These are phyloP conservation scores for Entomyzon cyanotis DNA, from an alignment of 2,113 vertebrate species.

Conservation along the genomic window DNA sequence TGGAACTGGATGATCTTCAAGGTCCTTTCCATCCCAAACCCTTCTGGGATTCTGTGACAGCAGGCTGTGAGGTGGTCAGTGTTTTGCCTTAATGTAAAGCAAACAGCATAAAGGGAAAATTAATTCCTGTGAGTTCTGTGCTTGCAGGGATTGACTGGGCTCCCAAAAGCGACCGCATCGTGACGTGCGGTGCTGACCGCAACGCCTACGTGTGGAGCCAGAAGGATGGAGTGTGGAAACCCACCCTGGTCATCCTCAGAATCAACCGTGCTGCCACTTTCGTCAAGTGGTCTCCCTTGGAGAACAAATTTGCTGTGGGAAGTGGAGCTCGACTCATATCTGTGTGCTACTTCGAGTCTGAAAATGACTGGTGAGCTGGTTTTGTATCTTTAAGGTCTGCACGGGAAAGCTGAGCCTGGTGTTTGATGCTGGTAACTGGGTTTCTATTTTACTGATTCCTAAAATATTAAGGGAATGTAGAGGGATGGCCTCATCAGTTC, in stretches of 20 bases:
- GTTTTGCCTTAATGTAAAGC: not conserved
- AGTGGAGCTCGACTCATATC: constrained; percentile 98
- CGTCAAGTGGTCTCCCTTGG: constrained; percentile 97
- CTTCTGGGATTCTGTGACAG: not conserved
- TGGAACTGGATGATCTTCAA: no score
- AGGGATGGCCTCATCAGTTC: not conserved
- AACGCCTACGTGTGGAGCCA: constrained; percentile 99
- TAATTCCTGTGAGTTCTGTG: not conserved
- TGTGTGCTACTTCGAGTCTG: constrained; percentile 98
- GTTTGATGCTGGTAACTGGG: not conserved
- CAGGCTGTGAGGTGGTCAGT: not conserved
- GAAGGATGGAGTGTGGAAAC: constrained; percentile 97
- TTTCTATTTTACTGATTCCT: not conserved
- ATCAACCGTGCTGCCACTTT: constrained; percentile 98
- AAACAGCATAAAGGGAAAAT: not conserved
- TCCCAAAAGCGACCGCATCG: constrained; percentile 97
- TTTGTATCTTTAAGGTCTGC: not conserved
- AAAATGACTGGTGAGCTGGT: constrained; percentile 93
- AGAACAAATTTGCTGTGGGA: constrained; percentile 99
- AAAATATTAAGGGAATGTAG: not conserved
- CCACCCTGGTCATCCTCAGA: constrained; percentile 95
- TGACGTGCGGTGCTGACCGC: constrained; percentile 96
- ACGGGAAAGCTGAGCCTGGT: not conserved
- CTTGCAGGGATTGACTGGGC: constrained; percentile 96
- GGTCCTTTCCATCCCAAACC: not conserved